Conservation (phyloP, 2,113 vertebrate genomes). For the Hemibagrus wyckioides region DNA sequence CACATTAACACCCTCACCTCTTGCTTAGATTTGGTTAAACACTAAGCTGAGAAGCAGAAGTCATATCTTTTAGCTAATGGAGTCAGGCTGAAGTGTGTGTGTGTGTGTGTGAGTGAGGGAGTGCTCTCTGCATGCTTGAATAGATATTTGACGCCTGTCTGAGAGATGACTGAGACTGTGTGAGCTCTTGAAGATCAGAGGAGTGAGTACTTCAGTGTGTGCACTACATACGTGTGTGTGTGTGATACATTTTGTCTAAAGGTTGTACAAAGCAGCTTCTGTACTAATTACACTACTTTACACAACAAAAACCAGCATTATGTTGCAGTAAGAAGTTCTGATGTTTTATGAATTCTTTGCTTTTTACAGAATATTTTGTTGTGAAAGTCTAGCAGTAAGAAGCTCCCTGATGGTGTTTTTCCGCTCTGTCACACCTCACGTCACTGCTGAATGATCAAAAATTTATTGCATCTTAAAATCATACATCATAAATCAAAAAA, state of each 20-base stretch:
- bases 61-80: conserved; percentile 31
- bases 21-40: background rate
- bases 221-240: conserved; percentile 24
- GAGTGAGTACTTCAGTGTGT: background rate
- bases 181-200: conserved; percentile 1
- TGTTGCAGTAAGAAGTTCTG: background rate
- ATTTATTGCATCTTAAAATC: background rate
- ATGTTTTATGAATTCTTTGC: background rate
- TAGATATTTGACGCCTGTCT: conserved; percentile 21
- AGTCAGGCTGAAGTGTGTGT: conserved; percentile 7
- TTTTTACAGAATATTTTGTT: background rate
- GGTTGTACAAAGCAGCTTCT: background rate
- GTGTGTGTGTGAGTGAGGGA: conserved; percentile 19
- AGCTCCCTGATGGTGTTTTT: background rate
- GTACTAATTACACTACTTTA: background rate
- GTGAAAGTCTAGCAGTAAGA: background rate
- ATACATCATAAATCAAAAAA: background rate
- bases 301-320: background rate
- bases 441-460: background rate
- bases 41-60: background rate
- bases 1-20: conserved; percentile 11
- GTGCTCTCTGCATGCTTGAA: background rate
- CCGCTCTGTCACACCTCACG: background rate
- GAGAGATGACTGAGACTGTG: conserved; percentile 13
- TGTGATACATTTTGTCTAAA: background rate